Evolutionary conservation across 2,888 invertebrate genomes (phyloP).

Genomic region (Drosophila formosana): DNA sequence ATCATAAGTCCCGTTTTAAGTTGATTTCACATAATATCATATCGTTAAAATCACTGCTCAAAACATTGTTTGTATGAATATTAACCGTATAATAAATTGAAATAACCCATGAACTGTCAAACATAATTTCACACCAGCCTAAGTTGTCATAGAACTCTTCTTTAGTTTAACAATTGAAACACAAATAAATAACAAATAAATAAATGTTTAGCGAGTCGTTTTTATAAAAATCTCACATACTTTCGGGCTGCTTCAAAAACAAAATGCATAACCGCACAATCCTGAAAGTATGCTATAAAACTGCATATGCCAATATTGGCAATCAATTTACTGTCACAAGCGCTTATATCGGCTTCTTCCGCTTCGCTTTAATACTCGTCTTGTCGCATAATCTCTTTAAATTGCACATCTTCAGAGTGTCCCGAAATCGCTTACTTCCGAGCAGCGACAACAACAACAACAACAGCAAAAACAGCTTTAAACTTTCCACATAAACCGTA

Average conservation of each 20-base stretch:
- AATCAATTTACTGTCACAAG: neutral
- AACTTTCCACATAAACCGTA: slow-evolving; percentile 34
- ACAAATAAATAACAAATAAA: too few species aligned
- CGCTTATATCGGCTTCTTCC: neutral
- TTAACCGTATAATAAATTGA: too few species aligned
- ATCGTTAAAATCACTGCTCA: too few species aligned
- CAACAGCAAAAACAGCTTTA: slow-evolving; percentile 10
- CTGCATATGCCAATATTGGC: neutral
- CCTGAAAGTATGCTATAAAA: slow-evolving; percentile 1
- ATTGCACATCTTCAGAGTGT: slow-evolving; percentile 5
- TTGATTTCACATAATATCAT: too few species aligned
- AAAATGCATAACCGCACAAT: neutral
- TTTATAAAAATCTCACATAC: neutral
- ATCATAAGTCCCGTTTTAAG: too few species aligned
- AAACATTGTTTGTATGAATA: too few species aligned
- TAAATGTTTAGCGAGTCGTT: too few species aligned
- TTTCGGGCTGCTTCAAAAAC: neutral
- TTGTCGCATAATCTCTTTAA: slow-evolving; percentile 5
- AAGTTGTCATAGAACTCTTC: too few species aligned
- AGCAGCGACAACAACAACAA: neutral
- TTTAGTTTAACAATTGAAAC: too few species aligned
- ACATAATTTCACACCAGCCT: too few species aligned
- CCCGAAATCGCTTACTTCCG: slow-evolving; percentile 4
- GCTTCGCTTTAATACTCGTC: neutral
- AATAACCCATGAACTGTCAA: too few species aligned